These are phyloP conservation scores for Lepus townsendii DNA, from an alignment of 2,797 vertebrate genomes.

Conservation along the genomic window DNA sequence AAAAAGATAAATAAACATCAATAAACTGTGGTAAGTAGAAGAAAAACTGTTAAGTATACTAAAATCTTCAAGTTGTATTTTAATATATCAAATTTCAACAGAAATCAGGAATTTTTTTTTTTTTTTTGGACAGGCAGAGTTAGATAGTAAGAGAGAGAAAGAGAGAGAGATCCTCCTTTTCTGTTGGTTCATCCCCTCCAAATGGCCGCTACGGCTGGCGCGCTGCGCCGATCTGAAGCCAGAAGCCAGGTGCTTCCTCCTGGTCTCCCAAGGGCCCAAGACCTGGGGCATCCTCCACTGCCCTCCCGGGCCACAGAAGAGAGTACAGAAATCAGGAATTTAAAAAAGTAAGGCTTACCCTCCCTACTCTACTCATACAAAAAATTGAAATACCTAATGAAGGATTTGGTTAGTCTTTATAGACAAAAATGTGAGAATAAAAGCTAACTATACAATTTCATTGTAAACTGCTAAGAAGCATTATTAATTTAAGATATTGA, in stretches of 20 bases:
- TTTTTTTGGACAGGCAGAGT: too few relatives aligned
- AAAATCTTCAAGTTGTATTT: conserved; percentile 6
- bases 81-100: conserved; percentile 13
- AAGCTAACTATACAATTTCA: not conserved
- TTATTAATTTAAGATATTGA: not conserved
- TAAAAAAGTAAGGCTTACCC: not conserved
- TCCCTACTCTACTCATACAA: not conserved
- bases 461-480: conserved; percentile 17
- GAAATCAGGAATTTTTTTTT: not conserved
- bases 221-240: too few relatives aligned
- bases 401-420: not conserved
- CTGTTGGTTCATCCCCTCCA: too few relatives aligned
- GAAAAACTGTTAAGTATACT: not conserved
- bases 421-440: conserved; percentile 9
- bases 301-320: too few relatives aligned
- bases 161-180: too few relatives aligned
- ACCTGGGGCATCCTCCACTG: too few relatives aligned
- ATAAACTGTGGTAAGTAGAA: not conserved
- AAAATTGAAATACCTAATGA: not conserved
- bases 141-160: too few relatives aligned
- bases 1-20: not conserved
- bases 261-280: too few relatives aligned
- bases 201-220: too few relatives aligned
- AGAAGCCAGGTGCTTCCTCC: too few relatives aligned
- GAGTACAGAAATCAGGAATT: not conserved